Percentiles rank a stretch among this genome's conserved stretches.
Evolutionary conservation across 2,888 invertebrate species (phyloP).

Genomic region (Acleris laterana): DNA sequence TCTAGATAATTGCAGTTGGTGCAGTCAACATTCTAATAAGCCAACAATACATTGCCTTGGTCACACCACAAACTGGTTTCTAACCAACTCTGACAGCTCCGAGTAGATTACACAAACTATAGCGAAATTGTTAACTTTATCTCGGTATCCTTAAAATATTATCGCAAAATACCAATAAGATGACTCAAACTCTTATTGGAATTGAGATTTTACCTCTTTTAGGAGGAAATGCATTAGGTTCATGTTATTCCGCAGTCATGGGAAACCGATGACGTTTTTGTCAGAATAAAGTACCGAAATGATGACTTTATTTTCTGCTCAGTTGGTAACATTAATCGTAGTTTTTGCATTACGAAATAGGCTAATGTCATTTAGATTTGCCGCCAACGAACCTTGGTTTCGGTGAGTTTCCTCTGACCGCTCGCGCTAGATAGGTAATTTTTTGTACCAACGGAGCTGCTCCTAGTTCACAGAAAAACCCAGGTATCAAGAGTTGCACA

Average conservation of each 20-base stretch:
- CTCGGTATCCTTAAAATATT: constrained; percentile 7
- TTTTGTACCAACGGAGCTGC: not conserved
- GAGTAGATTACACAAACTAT: constrained; percentile 29
- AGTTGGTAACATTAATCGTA: constrained; percentile 11
- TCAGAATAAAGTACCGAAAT: constrained; percentile 22
- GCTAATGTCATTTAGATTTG: constrained; percentile 32
- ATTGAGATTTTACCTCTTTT: constrained; percentile 1
- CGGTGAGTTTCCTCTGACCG: not conserved
- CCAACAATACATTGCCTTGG: constrained; percentile 36
- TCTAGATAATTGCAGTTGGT: constrained; percentile 22
- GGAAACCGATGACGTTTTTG: constrained; percentile 24
- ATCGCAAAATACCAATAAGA: constrained; percentile 14
- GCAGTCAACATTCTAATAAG: constrained; percentile 35
- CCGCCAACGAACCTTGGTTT: constrained; percentile 6
- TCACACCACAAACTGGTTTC: constrained; percentile 32
- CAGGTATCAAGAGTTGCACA: no score
- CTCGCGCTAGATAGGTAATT: not conserved
- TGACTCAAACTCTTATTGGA: constrained; percentile 35
- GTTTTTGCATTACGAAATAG: constrained; percentile 26
- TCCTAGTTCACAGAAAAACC: not conserved
- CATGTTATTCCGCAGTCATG: not conserved
- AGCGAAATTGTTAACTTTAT: constrained; percentile 24
- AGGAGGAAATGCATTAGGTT: constrained; percentile 19
- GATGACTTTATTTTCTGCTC: constrained; percentile 30
- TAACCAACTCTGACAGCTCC: constrained; percentile 35